These are phyloP conservation scores for Trichosurus vulpecula DNA, from an alignment of 2,797 vertebrate genomes.

Conservation along the genomic window DNA sequence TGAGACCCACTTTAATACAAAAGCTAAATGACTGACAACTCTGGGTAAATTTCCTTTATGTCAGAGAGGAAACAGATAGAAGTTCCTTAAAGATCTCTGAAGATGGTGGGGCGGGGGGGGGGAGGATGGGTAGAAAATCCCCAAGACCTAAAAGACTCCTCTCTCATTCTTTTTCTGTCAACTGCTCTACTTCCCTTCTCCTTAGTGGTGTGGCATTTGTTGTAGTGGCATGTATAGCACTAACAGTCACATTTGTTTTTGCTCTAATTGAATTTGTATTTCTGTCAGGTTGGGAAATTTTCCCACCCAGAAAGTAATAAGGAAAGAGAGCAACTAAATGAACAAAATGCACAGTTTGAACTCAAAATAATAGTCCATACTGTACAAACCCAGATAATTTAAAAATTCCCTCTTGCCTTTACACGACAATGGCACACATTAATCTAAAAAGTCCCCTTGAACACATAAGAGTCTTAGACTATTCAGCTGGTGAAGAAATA, in stretches of 20 bases:
- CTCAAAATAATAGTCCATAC: background rate
- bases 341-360: conserved; percentile 12
- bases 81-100: background rate
- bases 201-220: background rate
- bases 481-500: background rate
- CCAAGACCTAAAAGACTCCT: background rate
- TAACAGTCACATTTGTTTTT: background rate
- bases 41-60: background rate
- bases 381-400: background rate
- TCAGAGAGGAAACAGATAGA: background rate
- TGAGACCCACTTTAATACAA: background rate
- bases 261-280: background rate
- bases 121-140: background rate
- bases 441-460: background rate
- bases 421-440: background rate
- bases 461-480: background rate
- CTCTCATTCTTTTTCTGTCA: background rate
- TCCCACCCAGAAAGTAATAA: background rate
- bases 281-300: background rate
- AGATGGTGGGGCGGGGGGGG: fast-evolving
- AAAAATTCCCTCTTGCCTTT: background rate
- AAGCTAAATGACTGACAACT: background rate
- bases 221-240: conserved; percentile 1
- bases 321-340: background rate
- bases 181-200: background rate